Evolutionary conservation across 2,797 vertebrate species (phyloP).

Genomic region (Melanotaenia nigrans): DNA sequence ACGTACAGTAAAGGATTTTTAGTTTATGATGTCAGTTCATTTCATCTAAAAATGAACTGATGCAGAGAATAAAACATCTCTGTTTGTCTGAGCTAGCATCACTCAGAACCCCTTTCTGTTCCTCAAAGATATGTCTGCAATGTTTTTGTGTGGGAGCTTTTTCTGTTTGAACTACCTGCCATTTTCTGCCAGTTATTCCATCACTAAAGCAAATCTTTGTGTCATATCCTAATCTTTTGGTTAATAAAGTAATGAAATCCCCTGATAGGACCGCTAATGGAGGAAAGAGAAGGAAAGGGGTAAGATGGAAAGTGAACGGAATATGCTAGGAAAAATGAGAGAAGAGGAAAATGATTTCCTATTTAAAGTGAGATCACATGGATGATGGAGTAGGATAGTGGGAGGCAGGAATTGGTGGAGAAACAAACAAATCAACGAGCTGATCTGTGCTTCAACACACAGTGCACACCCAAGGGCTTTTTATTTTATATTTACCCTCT

Average conservation of each 20-base stretch:
- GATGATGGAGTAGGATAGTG: slow-evolving; percentile 23
- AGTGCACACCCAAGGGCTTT: slow-evolving; percentile 3
- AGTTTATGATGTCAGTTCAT: slow-evolving; percentile 21
- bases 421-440: slow-evolving; percentile 9
- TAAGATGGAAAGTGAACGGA: slow-evolving; percentile 3
- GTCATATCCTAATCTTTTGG: slow-evolving; percentile 30
- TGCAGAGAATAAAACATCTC: slow-evolving; percentile 4
- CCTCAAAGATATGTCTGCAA: slow-evolving; percentile 1
- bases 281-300: slow-evolving; percentile 1
- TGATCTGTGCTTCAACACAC: background rate
- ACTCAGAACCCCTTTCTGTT: background rate
- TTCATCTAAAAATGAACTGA: slow-evolving; percentile 24
- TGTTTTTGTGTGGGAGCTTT: background rate
- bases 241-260: slow-evolving; percentile 31
- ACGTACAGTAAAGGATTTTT: slow-evolving; percentile 15
- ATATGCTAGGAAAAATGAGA: slow-evolving; percentile 1
- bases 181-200: slow-evolving; percentile 21
- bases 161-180: slow-evolving; percentile 3
- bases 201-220: slow-evolving; percentile 12
- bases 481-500: background rate
- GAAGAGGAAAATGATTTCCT: slow-evolving; percentile 28
- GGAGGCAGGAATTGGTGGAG: slow-evolving; percentile 8
- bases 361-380: slow-evolving; percentile 26
- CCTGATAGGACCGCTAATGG: slow-evolving; percentile 11
- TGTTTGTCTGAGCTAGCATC: slow-evolving; percentile 11